A percentile compares a stretch with the other conserved stretches of the same genome.
Conservation (phyloP, 2,888 invertebrate genomes). For the Agrotis puta region DNA sequence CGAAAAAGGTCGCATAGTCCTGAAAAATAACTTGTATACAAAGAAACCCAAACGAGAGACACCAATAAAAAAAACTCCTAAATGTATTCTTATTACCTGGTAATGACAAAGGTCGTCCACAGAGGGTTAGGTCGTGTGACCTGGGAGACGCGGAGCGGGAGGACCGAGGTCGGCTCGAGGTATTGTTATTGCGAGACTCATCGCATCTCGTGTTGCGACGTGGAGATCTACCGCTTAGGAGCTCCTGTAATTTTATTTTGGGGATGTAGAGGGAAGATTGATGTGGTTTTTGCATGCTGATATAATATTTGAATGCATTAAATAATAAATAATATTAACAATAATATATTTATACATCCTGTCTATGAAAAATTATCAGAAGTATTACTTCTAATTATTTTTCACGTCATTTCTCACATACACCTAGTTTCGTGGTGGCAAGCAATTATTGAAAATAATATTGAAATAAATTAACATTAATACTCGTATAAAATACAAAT, state of each 20-base stretch:
- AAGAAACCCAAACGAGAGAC: not conserved
- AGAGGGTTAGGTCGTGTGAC: constrained; percentile 80
- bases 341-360: not conserved
- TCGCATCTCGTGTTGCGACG: constrained; percentile 76
- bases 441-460: too few species aligned
- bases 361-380: not conserved
- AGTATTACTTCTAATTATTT: not conserved
- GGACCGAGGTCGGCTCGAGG: constrained; percentile 78
- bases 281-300: constrained; percentile 3
- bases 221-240: constrained; percentile 76
- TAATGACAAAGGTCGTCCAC: constrained; percentile 83
- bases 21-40: not conserved
- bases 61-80: not conserved
- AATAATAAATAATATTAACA: not conserved
- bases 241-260: constrained; percentile 67
- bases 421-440: too few species aligned
- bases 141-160: constrained; percentile 86
- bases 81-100: constrained; percentile 74
- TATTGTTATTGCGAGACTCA: constrained; percentile 73
- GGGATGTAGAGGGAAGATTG: not conserved
- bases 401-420: too few species aligned
- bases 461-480: not conserved
- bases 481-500: not conserved
- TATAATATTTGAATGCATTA: not conserved
- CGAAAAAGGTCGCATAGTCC: too few species aligned